A percentile compares a stretch with the other conserved stretches of the same genome.
Conservation (phyloP, 37 sponge, comb jelly and placozoan species). For the Oscarella lobularis region DNA sequence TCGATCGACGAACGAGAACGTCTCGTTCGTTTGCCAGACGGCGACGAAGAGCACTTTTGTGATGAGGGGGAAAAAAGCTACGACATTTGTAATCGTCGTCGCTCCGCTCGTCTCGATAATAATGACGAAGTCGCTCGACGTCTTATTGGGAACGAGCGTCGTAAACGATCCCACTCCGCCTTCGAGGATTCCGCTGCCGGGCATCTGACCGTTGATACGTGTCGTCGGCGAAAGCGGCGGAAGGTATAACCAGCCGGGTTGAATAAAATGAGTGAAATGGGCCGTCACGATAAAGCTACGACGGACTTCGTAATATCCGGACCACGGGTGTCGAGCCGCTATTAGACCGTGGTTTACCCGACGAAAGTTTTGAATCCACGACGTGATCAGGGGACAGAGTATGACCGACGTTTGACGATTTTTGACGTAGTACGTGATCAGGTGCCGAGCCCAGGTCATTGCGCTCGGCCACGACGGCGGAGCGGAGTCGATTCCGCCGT, state of each 20-base stretch:
- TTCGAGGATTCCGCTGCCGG: background rate
- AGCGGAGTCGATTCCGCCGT: background rate
- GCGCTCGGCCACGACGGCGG: background rate
- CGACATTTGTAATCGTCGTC: background rate
- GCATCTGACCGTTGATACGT: background rate
- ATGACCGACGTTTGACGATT: background rate
- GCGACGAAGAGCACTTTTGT: background rate
- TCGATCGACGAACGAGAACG: background rate
- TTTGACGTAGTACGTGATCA: background rate
- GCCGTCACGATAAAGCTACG: background rate
- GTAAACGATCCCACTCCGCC: constrained; percentile 4
- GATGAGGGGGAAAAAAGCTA: background rate
- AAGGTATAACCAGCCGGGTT: constrained; percentile 5
- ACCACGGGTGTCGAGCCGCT: background rate
- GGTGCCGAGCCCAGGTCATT: background rate
- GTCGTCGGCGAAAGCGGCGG: background rate
- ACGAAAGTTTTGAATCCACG: background rate
- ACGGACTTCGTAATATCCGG: background rate
- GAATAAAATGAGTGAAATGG: background rate
- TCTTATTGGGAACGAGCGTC: background rate
- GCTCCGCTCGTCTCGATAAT: background rate
- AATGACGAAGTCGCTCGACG: background rate
- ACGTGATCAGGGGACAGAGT: background rate
- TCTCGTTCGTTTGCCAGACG: background rate
- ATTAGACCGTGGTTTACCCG: background rate